These are phyloP conservation scores for Scaptodrosophila lebanonensis DNA, from an alignment of 1,140 invertebrate genomes.

Conservation along the genomic window DNA sequence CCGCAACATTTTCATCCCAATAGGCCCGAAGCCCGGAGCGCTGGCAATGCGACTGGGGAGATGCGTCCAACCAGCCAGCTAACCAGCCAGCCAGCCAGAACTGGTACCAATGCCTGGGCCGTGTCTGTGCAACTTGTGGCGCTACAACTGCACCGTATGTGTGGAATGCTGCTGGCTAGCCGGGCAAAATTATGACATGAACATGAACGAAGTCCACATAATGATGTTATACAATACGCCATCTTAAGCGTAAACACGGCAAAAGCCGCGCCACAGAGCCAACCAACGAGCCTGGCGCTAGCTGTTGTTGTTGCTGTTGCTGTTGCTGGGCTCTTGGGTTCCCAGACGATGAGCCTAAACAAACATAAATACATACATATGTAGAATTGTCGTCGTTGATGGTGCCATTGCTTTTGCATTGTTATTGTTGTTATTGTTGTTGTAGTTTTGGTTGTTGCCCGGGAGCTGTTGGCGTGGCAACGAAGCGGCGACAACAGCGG, in stretches of 20 bases:
- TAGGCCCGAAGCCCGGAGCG: conserved; percentile 21
- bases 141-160: conserved; percentile 39
- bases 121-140: no score
- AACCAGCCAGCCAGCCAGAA: no score
- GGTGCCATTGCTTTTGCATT: conserved; percentile 8
- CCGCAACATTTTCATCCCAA: conserved; percentile 62
- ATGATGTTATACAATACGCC: conserved; percentile 76
- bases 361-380: conserved; percentile 17
- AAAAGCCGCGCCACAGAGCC: conserved; percentile 50
- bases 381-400: conserved; percentile 8
- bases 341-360: no score
- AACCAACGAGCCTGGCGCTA: conserved; percentile 33
- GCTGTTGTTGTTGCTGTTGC: conserved; percentile 25
- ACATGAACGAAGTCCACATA: conserved; percentile 76
- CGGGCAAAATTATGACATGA: conserved; percentile 75
- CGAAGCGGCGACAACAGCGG: conserved; percentile 27
- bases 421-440: neutral
- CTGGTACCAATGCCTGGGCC: no score
- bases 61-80: no score
- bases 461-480: conserved; percentile 61
- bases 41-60: conserved; percentile 60
- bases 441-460: conserved; percentile 46
- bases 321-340: conserved; percentile 12
- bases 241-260: conserved; percentile 70
- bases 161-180: conserved; percentile 46